Evolutionary conservation across 2,797 vertebrate species (phyloP).

Genomic region (Trachurus trachurus): DNA sequence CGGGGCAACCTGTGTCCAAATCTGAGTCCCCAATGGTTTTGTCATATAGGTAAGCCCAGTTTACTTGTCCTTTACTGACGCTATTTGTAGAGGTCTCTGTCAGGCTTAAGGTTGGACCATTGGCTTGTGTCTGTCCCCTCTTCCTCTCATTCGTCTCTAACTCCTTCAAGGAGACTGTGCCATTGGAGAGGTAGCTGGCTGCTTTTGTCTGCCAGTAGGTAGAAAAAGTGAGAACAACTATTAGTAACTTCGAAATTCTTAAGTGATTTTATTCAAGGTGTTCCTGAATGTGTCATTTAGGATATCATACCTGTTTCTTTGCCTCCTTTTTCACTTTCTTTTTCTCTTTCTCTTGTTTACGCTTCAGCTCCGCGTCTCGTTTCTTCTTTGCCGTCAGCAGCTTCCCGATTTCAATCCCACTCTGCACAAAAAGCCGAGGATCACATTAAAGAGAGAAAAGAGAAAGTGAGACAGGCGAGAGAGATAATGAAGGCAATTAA

Average conservation of each 20-base stretch:
- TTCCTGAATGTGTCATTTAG: background rate
- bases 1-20: constrained; percentile 17
- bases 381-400: constrained; percentile 90
- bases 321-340: constrained; percentile 78
- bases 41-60: constrained; percentile 72
- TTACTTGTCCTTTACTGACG: constrained; percentile 53
- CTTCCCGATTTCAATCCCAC: constrained; percentile 87
- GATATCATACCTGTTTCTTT: constrained; percentile 73
- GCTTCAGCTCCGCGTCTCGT: constrained; percentile 81
- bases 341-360: constrained; percentile 79
- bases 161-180: constrained; percentile 9
- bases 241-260: background rate
- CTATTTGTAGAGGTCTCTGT: constrained; percentile 11
- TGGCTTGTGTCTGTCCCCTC: constrained; percentile 18
- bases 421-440: constrained; percentile 78
- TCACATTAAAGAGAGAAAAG: constrained; percentile 33
- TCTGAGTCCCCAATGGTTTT: constrained; percentile 43
- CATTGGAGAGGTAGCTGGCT: constrained; percentile 3
- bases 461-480: constrained; percentile 40
- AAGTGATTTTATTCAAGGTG: background rate
- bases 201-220: constrained; percentile 32
- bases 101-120: constrained; percentile 11
- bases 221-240: background rate
- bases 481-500: constrained; percentile 55
- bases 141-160: constrained; percentile 17